Evolutionary conservation across 2,888 invertebrate species (phyloP), one percentile per base, ranked within the genome.

Genomic region (Apomyelois bistriatella): DNA sequence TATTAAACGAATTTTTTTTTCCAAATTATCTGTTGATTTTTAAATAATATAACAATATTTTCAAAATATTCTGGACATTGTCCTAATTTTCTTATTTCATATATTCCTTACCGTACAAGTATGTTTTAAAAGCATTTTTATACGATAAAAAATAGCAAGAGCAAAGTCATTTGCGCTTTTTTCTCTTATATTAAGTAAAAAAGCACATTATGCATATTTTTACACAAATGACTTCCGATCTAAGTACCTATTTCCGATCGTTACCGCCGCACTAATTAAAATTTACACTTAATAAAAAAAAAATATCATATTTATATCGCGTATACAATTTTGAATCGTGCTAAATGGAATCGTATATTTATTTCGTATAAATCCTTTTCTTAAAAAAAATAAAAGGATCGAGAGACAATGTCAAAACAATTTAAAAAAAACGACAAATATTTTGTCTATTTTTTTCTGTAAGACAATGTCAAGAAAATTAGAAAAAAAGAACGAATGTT

Each of bases 291-390:
- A 68, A 60, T 37, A 43, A 28, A 43, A 12, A 47, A 37, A 47
- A 32, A 71, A 74, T 76, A 76, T 74, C 77, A 74, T 74, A 70
- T 67, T 72, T 66, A 72, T 57, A 51, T 55, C 53, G 61, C 68
- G 69, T 72, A 72, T 73, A 70, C 68, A 70, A 62, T 60, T 58
- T 49, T 51, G 51, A 51, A 51, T 51, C 51, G 51, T 35, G 36
- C 35, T 67, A 61, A 66, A 58, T 76, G 72, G 68, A 68, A 74
- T 82, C 84, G 82, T 84, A 85, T 85, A 80, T 53, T 66, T 60
- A 71, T 22, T 65, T 83, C 83, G 81, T 22, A 22, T 85, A 83
- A 28, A 71, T 76, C 66, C 69, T 74, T 74, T 74, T 71, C 22
- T 17, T n/a, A 12, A 42, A 36, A 47, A 54, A 47, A 38, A 58